Evolutionary conservation across 2,797 vertebrate genomes (phyloP).

Genomic region (Chromis chromis): DNA sequence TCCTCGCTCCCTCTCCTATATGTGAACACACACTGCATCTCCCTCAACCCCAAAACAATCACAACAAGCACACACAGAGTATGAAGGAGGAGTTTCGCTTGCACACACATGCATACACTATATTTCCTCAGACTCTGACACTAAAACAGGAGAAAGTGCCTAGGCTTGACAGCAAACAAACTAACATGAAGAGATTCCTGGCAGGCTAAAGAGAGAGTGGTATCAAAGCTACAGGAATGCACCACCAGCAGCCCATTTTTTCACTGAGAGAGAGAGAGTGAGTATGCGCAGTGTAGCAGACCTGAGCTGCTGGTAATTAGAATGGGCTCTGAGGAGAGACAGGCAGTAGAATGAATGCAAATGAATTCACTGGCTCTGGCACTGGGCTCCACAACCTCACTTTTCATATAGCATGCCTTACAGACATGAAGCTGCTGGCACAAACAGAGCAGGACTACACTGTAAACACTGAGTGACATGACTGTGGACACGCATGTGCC

Average conservation of each 20-base stretch:
- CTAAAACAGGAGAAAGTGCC: slow-evolving; percentile 66
- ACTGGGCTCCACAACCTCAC: slow-evolving; percentile 74
- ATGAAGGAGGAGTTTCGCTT: slow-evolving; percentile 44
- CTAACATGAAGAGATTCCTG: slow-evolving; percentile 72
- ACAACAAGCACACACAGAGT: slow-evolving; percentile 54
- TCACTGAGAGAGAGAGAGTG: slow-evolving; percentile 42
- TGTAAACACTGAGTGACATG: slow-evolving; percentile 67
- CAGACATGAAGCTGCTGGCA: slow-evolving; percentile 75
- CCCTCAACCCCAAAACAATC: slow-evolving; percentile 69
- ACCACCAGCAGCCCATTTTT: slow-evolving; percentile 69
- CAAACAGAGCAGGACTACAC: slow-evolving; percentile 61
- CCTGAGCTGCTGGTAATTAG: slow-evolving; percentile 85
- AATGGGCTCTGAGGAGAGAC: slow-evolving; percentile 83
- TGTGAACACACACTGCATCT: slow-evolving; percentile 47
- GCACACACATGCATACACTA: slow-evolving; percentile 55
- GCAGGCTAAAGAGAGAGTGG: slow-evolving; percentile 71
- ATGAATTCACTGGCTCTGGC: slow-evolving; percentile 83
- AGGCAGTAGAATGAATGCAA: slow-evolving; percentile 85
- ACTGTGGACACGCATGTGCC: slow-evolving; percentile 48
- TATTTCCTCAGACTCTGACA: slow-evolving; percentile 57
- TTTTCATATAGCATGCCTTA: slow-evolving; percentile 76
- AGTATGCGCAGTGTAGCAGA: slow-evolving; percentile 74
- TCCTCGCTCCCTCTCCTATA: slow-evolving; percentile 15
- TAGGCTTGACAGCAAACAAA: slow-evolving; percentile 76
- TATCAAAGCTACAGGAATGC: slow-evolving; percentile 80